Conservation (phyloP, 2,113 vertebrate genomes). For the Motacilla alba region DNA sequence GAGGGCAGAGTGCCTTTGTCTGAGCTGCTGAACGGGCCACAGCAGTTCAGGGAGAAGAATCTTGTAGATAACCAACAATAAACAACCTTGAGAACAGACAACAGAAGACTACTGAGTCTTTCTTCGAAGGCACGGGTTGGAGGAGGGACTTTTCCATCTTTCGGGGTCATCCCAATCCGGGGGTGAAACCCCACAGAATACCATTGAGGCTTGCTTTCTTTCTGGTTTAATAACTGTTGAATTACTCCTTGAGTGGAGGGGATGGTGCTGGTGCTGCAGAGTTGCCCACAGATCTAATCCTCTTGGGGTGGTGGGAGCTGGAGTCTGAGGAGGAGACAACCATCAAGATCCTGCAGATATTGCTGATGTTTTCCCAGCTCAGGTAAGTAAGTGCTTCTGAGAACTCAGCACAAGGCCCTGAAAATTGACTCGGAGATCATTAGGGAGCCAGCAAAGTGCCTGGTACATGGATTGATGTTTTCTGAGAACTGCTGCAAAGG, state of each 20-base stretch:
- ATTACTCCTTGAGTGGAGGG: background rate
- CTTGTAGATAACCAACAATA: no score
- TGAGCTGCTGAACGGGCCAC: no score
- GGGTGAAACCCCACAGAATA: no score
- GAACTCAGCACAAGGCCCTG: background rate
- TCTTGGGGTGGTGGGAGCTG: background rate
- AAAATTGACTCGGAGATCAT: conserved; percentile 30
- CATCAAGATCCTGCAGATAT: background rate
- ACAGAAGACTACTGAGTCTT: no score
- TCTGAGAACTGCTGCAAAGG: conserved; percentile 44
- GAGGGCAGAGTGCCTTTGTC: no score
- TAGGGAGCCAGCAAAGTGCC: conserved; percentile 25
- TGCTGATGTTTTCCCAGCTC: background rate
- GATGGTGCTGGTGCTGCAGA: background rate
- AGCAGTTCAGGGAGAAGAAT: no score
- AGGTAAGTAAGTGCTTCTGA: background rate
- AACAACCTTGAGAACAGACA: no score
- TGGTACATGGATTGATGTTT: conserved; percentile 15
- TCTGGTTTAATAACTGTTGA: background rate
- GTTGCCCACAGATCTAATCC: background rate
- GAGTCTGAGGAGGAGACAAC: background rate
- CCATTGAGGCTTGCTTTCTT: rapidly evolving
- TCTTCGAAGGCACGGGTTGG: no score
- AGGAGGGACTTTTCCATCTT: no score
- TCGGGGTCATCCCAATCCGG: no score